A percentile compares a stretch with the other conserved stretches of the same genome.
These are phyloP conservation scores for Carassius carassius DNA, from an alignment of 2,113 vertebrate genomes.

Conservation along the genomic window DNA sequence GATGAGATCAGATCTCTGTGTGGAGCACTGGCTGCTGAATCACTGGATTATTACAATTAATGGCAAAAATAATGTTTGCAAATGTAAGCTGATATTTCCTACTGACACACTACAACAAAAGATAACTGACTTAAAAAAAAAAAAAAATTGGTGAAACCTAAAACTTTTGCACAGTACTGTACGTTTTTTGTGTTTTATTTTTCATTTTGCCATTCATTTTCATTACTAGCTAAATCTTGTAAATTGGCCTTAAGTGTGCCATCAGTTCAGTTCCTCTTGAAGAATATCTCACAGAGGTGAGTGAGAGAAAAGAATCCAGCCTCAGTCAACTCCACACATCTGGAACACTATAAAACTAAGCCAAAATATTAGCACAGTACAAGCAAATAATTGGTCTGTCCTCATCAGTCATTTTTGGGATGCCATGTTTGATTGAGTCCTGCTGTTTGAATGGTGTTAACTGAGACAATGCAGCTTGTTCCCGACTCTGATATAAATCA, in stretches of 20 bases:
- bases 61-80: too few species aligned
- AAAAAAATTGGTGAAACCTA: too few species aligned
- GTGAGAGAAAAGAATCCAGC: constrained; percentile 11
- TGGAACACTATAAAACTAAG: constrained; percentile 8
- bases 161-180: too few species aligned
- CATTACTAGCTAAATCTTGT: neutral
- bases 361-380: constrained; percentile 17
- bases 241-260: neutral
- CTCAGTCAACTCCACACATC: constrained; percentile 4
- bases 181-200: too few species aligned
- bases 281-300: neutral
- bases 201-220: too few species aligned
- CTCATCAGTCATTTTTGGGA: constrained; percentile 33
- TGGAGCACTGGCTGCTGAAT: too few species aligned
- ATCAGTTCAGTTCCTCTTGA: neutral
- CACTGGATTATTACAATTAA: too few species aligned
- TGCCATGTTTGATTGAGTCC: constrained; percentile 29
- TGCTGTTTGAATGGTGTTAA: constrained; percentile 42
- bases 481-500: constrained; percentile 48
- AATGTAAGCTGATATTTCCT: too few species aligned
- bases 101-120: too few species aligned
- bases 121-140: too few species aligned
- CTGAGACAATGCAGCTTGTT: constrained; percentile 30
- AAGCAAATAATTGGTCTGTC: constrained; percentile 34
- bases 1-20: too few species aligned